A percentile compares a stretch with the other conserved stretches of the same genome.
Conservation (phyloP, 2,888 invertebrate genomes). For the Mythimna ferrago region DNA sequence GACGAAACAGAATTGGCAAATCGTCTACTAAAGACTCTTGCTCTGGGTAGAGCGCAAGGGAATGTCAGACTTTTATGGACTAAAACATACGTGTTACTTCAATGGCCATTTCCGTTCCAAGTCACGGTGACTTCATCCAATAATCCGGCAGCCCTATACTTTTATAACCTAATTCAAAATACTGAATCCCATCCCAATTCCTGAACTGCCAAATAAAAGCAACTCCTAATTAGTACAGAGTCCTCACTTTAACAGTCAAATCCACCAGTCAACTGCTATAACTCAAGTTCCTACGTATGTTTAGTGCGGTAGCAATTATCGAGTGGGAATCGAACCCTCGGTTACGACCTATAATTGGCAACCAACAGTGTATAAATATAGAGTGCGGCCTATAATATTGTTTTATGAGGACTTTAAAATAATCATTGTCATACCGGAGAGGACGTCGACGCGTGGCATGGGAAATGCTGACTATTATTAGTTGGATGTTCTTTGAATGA, state of each 20-base stretch:
- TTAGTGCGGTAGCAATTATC: conserved; percentile 83
- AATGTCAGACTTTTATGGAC: no score
- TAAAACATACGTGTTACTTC: no score
- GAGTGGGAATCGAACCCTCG: conserved; percentile 83
- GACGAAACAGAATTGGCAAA: no score
- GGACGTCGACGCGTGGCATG: conserved; percentile 68
- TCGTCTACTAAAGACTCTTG: no score
- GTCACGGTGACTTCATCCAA: no score
- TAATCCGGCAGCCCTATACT: no score
- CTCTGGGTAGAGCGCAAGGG: no score
- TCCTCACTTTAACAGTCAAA: conserved; percentile 42
- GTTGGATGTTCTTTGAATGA: conserved; percentile 6
- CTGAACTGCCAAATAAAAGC: conserved; percentile 6
- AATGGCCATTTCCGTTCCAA: no score
- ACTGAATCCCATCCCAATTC: no score
- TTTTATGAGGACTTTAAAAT: conserved; percentile 86
- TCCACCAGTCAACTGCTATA: conserved; percentile 44
- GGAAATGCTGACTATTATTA: conserved; percentile 31
- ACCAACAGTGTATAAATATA: conserved; percentile 85
- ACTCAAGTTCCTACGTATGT: conserved; percentile 63
- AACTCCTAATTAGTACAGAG: conserved; percentile 50
- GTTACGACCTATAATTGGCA: conserved; percentile 89
- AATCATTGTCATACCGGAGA: conserved; percentile 83
- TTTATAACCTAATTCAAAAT: no score
- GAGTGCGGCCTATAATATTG: conserved; percentile 79